Evolutionary conservation across 1,140 invertebrate species (phyloP), one percentile per base, ranked within the genome.

Genomic region (Leptinotarsa undecemlineata): DNA sequence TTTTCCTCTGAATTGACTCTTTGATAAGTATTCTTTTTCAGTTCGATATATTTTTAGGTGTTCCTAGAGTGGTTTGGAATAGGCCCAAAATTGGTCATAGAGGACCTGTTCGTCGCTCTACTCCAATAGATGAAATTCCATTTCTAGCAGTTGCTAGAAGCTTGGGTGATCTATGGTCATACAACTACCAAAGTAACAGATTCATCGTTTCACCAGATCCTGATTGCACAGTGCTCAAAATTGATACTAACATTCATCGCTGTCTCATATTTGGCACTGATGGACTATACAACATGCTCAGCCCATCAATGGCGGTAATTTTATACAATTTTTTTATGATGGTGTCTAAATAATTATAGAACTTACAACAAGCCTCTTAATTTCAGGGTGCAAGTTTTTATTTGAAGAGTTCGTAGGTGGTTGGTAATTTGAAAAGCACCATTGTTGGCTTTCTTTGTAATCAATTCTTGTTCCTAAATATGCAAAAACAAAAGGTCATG

Each of bases 131-230:
- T 85, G 94, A 96, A 85, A 98, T 99, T 81, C 97, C 97, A 0
- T 99, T 99, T 84, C 86, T 99, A 67, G 97, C 97, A 61, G 96
- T 99, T 42, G 96, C 97, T 13, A 89, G 97, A 78, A 96, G 96
- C 42, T 86, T 99, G 74, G 97, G 97, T 75, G 97, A 99, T 87
- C 88, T 99, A 2, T 99, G 97, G 97, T 98, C 96, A 82, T 98
- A 97, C 83, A 98, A 98, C 86, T 93, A 93, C 1, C 90, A 91
- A 64, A 90, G 91, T 78, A 91, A 96, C 83, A 92, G 94, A 84
- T 99, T 98, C 87, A 93, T 98, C 14, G 97, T 99, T 3, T 97
- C 95, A n/a, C 98, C 98, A 0, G 95, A 97, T 85, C 98, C 98
- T 3, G 97, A 99, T 88, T 95, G 98, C 4, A 90, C 91, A 79